These are phyloP conservation scores for Anastrepha ludens DNA, from an alignment of 1,140 invertebrate species.

Conservation along the genomic window DNA sequence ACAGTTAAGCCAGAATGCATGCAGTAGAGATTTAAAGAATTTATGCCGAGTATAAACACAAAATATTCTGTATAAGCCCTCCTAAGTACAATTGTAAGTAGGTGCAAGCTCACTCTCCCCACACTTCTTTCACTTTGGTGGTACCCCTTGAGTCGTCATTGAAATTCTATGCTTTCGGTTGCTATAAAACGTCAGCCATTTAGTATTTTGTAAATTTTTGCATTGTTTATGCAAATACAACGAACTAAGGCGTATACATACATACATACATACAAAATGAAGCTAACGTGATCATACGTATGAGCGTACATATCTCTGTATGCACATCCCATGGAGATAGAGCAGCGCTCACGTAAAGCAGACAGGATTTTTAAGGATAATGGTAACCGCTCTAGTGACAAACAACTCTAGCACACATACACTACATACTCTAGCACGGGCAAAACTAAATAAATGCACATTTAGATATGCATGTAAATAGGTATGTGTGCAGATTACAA, in stretches of 20 bases:
- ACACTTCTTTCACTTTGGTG: background rate
- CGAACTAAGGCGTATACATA: background rate
- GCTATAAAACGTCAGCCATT: conserved; percentile 42
- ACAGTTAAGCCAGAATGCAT: conserved; percentile 7
- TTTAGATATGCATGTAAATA: background rate
- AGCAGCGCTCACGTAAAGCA: conserved; percentile 44
- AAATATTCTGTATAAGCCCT: background rate
- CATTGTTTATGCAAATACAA: conserved; percentile 48
- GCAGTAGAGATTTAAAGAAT: conserved; percentile 39
- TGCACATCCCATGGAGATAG: background rate
- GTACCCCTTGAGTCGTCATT: background rate
- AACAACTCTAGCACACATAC: background rate
- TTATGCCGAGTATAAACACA: conserved; percentile 28
- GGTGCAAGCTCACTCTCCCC: background rate
- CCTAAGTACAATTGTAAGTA: no score
- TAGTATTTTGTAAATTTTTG: conserved; percentile 52
- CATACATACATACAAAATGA: background rate
- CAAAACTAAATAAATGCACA: background rate
- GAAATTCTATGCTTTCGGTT: conserved; percentile 42
- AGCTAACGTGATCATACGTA: background rate
- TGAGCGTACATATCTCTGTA: background rate
- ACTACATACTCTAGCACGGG: background rate
- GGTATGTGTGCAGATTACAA: background rate
- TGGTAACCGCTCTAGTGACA: conserved; percentile 47
- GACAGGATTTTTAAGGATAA: conserved; percentile 49